Conservation (phyloP, 2,113 vertebrate genomes). For the Microtus montanus region DNA sequence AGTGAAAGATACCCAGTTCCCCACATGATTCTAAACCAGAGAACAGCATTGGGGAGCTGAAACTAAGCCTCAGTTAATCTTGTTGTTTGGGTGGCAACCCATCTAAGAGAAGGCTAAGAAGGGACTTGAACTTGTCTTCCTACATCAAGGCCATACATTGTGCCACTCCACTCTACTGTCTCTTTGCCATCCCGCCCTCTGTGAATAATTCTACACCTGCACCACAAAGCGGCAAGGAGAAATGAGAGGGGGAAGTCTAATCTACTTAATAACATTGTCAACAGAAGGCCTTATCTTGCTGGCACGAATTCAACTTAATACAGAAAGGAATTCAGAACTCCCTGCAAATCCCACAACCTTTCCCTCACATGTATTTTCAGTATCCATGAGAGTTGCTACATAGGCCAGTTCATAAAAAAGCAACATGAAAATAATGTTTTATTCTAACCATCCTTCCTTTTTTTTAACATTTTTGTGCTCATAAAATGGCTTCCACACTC, state of each 20-base stretch:
- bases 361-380: background rate
- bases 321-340: background rate
- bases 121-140: background rate
- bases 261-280: background rate
- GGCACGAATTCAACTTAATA: background rate
- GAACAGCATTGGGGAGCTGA: background rate
- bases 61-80: background rate
- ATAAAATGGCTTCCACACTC: background rate
- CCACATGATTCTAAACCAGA: background rate
- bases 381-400: background rate
- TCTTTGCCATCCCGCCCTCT: background rate
- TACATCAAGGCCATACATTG: background rate
- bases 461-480: conserved; percentile 6
- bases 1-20: background rate
- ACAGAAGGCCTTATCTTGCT: background rate
- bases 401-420: background rate
- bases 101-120: background rate
- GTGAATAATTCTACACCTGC: background rate
- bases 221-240: background rate
- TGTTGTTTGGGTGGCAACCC: background rate
- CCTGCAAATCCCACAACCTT: background rate
- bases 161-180: background rate
- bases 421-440: background rate
- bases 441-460: background rate
- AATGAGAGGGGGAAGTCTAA: background rate